These are phyloP conservation scores for Cerceris ruficornis DNA, from an alignment of 2,888 invertebrate species.

Conservation along the genomic window DNA sequence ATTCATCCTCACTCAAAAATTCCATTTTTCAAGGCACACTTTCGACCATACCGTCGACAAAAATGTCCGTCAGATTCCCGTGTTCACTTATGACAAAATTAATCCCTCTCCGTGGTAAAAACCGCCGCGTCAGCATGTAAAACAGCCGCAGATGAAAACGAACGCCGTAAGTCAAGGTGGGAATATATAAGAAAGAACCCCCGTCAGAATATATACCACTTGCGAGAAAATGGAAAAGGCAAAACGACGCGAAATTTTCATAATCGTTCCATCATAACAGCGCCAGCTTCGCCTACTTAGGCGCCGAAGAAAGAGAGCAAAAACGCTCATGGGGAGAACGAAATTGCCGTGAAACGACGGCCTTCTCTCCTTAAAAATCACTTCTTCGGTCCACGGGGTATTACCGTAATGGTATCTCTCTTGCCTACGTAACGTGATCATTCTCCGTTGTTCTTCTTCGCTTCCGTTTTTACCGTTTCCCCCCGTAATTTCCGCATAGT, in stretches of 20 bases:
- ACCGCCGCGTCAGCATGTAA: background rate
- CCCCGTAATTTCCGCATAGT: conserved; percentile 1
- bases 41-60: too few species aligned
- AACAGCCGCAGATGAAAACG: background rate
- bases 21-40: too few species aligned
- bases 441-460: background rate
- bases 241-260: conserved; percentile 71
- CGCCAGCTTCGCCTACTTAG: conserved; percentile 34
- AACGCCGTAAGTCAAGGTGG: background rate
- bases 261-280: conserved; percentile 65
- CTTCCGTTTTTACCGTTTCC: background rate
- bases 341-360: conserved; percentile 71
- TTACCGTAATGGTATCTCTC: conserved; percentile 68
- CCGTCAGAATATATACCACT: conserved; percentile 4
- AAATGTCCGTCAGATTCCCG: too few species aligned
- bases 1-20: too few species aligned
- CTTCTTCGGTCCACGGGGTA: conserved; percentile 65
- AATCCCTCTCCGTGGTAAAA: background rate
- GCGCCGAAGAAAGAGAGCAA: conserved; percentile 40
- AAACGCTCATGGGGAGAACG: conserved; percentile 58
- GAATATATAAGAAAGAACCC: background rate
- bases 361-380: conserved; percentile 71
- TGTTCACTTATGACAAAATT: too few species aligned
- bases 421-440: conserved; percentile 21
- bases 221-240: conserved; percentile 50